Base-by-base conservation (phyloP, 2,797 vertebrate genomes). In the Labroides dimidiatus region DNA sequence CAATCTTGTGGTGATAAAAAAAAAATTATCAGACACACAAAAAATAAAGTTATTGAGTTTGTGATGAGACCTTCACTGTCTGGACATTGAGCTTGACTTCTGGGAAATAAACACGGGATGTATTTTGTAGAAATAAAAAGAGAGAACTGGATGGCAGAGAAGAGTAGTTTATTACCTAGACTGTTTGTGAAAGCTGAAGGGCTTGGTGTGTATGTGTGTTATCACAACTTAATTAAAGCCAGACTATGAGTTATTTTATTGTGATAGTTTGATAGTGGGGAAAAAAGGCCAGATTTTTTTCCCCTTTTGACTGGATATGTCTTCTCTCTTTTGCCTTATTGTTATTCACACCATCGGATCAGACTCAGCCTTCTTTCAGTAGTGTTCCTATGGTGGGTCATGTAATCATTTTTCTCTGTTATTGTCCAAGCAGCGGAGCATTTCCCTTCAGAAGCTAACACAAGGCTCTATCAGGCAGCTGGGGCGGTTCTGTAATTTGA, bases 401-500 rank as follows among this genome's bases (percentile, higher is more conserved):
- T 69, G 61, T 58, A 33, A 63, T 77, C 15, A 68, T 64, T 61
- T 33, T 70, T 57, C 24, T 27, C 48, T 58, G 49, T 33, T 36
- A 9, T 59, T 51, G 60, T 81, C 84, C 76, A 76, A 37, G 55
- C 19, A 53, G 80, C 47, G 42, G 48, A 5, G 44, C 7, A 0
- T 43, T 70, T 75, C 50, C 52, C 62, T 56, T 27, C 37, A 36
- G 66, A 64, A 58, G 61, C 42, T 10, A 55, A 60, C 39, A 41
- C 69, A 54, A 10, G 75, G 74, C 13, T 0, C 16, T 41, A 70
- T 64, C 54, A 63, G 57, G 61, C 64, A 50, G 41, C 39, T 12
- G 7, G 27, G 58, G 33, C 20, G 51, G 48, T 64, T 76, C 75
- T 78, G 47, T 81, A 50, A 80, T 77, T 39, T 69, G 33, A 74